Evolutionary conservation across 2,888 invertebrate species (phyloP).

Genomic region (Fragum fragum): DNA sequence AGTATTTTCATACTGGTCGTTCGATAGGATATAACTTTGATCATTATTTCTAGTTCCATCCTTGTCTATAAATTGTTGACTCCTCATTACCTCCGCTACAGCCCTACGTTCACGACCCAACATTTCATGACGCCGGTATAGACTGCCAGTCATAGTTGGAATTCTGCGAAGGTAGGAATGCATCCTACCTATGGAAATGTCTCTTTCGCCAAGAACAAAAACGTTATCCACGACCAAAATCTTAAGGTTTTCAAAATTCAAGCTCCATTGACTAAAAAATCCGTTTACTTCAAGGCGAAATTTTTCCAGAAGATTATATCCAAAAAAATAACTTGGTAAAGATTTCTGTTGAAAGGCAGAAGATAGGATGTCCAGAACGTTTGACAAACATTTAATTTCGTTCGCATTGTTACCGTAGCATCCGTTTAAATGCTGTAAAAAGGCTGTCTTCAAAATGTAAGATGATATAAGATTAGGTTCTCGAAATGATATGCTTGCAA

Average conservation of each 20-base stretch:
- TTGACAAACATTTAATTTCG: neutral
- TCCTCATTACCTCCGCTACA: no score
- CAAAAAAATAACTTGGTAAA: neutral
- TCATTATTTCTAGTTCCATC: no score
- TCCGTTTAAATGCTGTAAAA: neutral
- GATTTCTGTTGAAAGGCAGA: neutral
- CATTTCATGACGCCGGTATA: no score
- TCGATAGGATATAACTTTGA: no score
- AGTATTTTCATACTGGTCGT: no score
- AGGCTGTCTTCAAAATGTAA: slow-evolving; percentile 2
- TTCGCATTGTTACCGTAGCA: neutral
- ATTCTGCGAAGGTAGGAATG: neutral
- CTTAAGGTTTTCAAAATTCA: neutral
- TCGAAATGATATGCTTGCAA: neutral
- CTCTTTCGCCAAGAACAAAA: neutral
- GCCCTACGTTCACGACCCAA: no score
- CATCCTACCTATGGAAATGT: neutral
- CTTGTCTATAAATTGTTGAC: no score
- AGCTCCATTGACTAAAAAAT: neutral
- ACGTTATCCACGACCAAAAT: neutral
- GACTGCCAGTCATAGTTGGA: neutral
- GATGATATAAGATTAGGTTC: neutral
- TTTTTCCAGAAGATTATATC: slow-evolving; percentile 3
- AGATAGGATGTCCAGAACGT: neutral
- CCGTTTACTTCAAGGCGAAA: neutral